Percentiles rank a stretch among this genome's conserved stretches.
Evolutionary conservation across 2,797 vertebrate species (phyloP).

Genomic region (Darevskia mixta): DNA sequence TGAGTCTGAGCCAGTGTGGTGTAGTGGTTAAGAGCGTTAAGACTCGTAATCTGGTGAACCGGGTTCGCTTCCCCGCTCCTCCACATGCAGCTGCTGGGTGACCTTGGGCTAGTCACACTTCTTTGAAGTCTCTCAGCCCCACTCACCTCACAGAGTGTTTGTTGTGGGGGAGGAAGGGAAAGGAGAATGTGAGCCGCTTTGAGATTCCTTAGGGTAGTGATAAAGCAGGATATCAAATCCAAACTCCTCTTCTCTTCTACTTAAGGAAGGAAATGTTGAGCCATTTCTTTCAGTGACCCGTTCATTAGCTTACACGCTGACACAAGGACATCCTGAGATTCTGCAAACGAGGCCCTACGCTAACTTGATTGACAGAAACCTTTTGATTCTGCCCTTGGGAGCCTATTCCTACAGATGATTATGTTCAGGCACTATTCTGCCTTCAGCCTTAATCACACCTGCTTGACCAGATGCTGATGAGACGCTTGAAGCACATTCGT

Average conservation of each 20-base stretch:
- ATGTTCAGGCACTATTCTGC: neutral
- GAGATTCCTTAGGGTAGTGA: no score
- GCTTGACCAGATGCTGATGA: neutral
- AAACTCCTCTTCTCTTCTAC: no score
- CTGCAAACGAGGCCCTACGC: neutral
- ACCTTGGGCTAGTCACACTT: no score
- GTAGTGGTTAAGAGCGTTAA: no score
- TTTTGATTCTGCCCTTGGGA: neutral
- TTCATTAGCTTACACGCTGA: neutral
- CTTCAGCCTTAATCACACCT: neutral
- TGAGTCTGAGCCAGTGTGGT: neutral
- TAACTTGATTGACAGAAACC: neutral
- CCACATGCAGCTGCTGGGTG: no score
- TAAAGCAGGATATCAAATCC: no score
- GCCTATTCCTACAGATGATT: neutral
- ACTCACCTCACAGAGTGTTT: no score
- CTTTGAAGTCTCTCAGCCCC: no score
- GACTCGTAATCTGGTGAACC: no score
- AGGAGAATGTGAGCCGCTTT: no score
- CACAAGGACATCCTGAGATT: neutral
- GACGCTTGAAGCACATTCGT: neutral
- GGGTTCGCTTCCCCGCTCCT: no score
- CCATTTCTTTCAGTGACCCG: neutral
- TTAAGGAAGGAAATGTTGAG: neutral
- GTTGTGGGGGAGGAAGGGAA: no score